A percentile compares a stretch with the other conserved stretches of the same genome.
Evolutionary conservation across 2,113 vertebrate genomes (phyloP).

Genomic region (Pogonocichla stellata): DNA sequence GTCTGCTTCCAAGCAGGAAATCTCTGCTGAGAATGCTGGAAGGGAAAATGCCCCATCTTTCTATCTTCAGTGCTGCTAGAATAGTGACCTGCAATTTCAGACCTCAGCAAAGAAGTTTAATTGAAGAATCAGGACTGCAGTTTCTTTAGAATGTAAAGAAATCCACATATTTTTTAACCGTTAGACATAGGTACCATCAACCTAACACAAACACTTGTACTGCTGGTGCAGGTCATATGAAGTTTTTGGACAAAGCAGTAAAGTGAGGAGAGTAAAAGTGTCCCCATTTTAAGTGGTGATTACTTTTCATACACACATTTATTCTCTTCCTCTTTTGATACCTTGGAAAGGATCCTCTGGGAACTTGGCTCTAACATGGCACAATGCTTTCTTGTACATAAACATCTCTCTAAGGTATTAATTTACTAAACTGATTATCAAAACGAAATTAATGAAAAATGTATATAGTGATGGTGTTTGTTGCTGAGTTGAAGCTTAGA

Average conservation of each 20-base stretch:
- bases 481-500: neutral
- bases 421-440: conserved; percentile 51
- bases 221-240: neutral
- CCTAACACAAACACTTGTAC: neutral
- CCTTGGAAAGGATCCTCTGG: conserved; percentile 42
- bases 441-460: neutral
- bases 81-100: neutral
- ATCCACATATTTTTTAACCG: neutral
- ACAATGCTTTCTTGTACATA: conserved; percentile 32
- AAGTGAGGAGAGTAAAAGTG: neutral
- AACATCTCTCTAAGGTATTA: conserved; percentile 63
- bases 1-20: neutral
- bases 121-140: neutral
- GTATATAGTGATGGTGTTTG: neutral
- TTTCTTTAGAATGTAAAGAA: neutral
- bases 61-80: neutral
- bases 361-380: conserved; percentile 16
- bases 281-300: neutral
- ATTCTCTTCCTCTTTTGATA: neutral
- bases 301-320: conserved; percentile 18
- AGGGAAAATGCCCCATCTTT: neutral
- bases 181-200: neutral
- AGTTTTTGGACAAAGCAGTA: neutral
- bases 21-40: neutral
- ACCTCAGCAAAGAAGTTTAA: neutral